Base-by-base conservation (phyloP, 2,888 invertebrate species). In the Phrixothrix hirtus region DNA sequence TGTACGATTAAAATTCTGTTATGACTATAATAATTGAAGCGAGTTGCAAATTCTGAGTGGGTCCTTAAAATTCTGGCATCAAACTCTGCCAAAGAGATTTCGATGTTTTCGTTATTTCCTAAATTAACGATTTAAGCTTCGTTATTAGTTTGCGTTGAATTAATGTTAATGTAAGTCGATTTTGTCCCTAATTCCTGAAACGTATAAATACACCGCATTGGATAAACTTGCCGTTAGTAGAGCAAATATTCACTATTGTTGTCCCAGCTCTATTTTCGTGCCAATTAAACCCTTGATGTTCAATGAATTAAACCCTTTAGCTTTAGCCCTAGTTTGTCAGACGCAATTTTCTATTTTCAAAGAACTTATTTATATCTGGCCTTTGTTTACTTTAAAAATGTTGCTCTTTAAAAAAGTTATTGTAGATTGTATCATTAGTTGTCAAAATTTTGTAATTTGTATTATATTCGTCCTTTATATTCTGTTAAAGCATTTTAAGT, bases 1-100 rank as follows among this genome's bases (percentile, higher is more conserved):
- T 39, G 45, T 45, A 39, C 39, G 51, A 45, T 51, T 51, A 51
- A 51, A 51, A 45, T 45, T 51, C 45, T 43, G 43, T 49, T 49
- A 49, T 37, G 29, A 37, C 14, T 12, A 34, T 43, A 43, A 48
- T 48, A 48, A 48, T 34, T 48, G 35, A 42, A 39, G 39, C 36
- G 36, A 10, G 27, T 37, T 49, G 49, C 21, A 49, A 36, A 49
- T 43, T 49, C 25, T 35, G 35, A 41, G 35, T 35, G 26, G 41
- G 41, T 43, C 41, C 37, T 43, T 36, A 36, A 42, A 43, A 49
- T 42, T 49, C 21, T 7, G 21, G 21, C n/a, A n/a, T n/a, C n/a
- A n/a, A n/a, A n/a, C n/a, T n/a, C n/a, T n/a, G n/a, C n/a, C n/a
- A n/a, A n/a, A n/a, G n/a, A n/a, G n/a, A n/a, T n/a, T n/a, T n/a